phyloP scores from a whole-genome alignment of 2,888 invertebrate genomes.

The Clanis bilineata region DNA sequence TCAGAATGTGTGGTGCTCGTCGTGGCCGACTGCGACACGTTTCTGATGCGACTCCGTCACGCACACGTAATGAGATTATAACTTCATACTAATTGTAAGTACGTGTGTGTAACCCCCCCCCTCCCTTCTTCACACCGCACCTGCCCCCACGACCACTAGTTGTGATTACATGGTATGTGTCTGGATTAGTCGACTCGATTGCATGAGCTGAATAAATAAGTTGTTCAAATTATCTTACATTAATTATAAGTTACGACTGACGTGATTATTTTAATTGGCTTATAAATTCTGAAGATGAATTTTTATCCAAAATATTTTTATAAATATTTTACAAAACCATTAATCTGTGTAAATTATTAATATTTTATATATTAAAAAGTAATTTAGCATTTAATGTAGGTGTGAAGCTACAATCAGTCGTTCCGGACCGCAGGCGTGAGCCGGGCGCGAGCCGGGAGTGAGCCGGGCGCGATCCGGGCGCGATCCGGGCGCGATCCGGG shows the following conservation, averaged over 20 bases:
- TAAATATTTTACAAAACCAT: neutral
- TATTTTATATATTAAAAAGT: neutral
- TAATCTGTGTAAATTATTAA: neutral
- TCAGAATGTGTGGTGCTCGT: constrained; percentile 4
- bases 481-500: too few species aligned
- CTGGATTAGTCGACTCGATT: neutral
- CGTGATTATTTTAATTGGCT: too few species aligned
- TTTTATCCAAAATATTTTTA: neutral
- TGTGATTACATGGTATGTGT: constrained; percentile 1
- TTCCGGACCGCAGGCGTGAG: neutral
- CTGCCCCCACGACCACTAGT: too few species aligned
- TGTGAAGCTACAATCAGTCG: neutral
- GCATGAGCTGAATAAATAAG: neutral
- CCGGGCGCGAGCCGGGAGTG: too few species aligned
- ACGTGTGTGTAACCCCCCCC: neutral
- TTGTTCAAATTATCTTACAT: neutral
- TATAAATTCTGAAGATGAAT: neutral
- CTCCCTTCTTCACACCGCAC: neutral
- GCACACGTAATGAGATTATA: constrained; percentile 1
- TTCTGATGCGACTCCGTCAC: constrained; percentile 3
- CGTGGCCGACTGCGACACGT: neutral
- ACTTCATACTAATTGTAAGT: constrained; percentile 10
- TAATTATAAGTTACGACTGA: neutral
- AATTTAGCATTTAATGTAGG: neutral
- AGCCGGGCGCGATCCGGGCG: too few species aligned